Percentiles rank a stretch among this genome's conserved stretches.
Conservation (phyloP, 2,797 vertebrate genomes). For the Balearica regulorum region DNA sequence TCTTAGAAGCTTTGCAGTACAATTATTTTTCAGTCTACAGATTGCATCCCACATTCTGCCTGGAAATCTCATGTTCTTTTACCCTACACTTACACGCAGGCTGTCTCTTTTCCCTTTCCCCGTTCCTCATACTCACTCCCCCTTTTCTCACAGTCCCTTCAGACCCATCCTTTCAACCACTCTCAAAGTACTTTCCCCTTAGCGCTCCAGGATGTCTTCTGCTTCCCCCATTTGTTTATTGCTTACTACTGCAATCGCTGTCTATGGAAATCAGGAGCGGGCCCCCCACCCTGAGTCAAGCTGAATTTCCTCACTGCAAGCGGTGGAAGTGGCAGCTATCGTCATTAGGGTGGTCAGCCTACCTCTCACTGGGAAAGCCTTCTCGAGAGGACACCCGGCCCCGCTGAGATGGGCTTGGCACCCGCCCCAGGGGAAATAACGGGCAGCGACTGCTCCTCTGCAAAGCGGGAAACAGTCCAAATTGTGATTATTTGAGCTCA, state of each 20-base stretch:
- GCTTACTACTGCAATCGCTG: background rate
- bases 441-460: background rate
- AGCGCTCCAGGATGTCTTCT: background rate
- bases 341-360: background rate
- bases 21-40: background rate
- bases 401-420: background rate
- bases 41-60: background rate
- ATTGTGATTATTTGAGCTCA: background rate
- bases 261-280: background rate
- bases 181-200: background rate
- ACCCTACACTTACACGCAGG: background rate
- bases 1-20: background rate
- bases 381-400: background rate
- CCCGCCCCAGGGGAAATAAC: rapidly evolving
- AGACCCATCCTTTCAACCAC: background rate
- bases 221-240: background rate
- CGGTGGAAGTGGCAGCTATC: background rate
- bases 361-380: background rate
- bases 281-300: background rate
- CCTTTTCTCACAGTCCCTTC: background rate
- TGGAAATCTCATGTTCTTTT: background rate
- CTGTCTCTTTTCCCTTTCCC: background rate
- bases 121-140: background rate
- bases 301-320: background rate
- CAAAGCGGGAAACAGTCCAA: background rate